phyloP scores from a whole-genome alignment of 1,140 invertebrate genomes.

The Laodelphax striatellus region DNA sequence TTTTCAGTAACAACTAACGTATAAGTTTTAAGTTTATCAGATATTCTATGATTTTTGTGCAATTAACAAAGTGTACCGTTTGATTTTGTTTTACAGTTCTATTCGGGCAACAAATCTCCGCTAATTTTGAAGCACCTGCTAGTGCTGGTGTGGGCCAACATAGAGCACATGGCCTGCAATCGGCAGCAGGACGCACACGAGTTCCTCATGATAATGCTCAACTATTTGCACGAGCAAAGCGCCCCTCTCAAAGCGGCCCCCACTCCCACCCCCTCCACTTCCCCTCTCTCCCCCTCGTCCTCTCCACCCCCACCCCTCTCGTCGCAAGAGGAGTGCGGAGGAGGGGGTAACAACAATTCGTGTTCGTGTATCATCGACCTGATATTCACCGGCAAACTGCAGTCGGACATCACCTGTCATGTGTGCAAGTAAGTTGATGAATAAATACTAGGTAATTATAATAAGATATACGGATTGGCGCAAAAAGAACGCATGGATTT shows the following conservation, averaged over 20 bases:
- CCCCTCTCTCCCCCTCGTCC: background rate
- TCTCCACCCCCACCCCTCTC: too few relatives aligned
- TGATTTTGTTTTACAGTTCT: conserved; percentile 70
- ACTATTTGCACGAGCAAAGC: conserved; percentile 80
- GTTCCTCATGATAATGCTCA: conserved; percentile 91
- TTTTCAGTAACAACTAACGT: too few relatives aligned
- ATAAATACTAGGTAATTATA: too few relatives aligned
- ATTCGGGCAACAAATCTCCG: conserved; percentile 77
- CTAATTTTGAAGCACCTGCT: conserved; percentile 79
- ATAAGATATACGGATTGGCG: too few relatives aligned
- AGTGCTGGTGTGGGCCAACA: conserved; percentile 94
- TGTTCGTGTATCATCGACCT: conserved; percentile 97
- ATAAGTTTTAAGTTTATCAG: too few relatives aligned
- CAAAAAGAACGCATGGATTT: too few relatives aligned
- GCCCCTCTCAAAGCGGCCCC: conserved; percentile 28
- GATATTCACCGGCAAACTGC: conserved; percentile 91
- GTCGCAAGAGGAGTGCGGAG: conserved; percentile 10
- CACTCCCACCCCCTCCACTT: background rate
- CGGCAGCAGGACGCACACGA: conserved; percentile 98
- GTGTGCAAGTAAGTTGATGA: conserved; percentile 75
- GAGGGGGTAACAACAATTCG: conserved; percentile 38
- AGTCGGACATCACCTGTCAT: conserved; percentile 94
- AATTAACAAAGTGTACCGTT: too few relatives aligned
- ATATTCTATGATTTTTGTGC: too few relatives aligned
- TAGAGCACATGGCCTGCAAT: conserved; percentile 87